Evolutionary conservation across 2,888 invertebrate genomes (phyloP), one percentile per base, ranked within the genome.

Genomic region (Phengaris arion): DNA sequence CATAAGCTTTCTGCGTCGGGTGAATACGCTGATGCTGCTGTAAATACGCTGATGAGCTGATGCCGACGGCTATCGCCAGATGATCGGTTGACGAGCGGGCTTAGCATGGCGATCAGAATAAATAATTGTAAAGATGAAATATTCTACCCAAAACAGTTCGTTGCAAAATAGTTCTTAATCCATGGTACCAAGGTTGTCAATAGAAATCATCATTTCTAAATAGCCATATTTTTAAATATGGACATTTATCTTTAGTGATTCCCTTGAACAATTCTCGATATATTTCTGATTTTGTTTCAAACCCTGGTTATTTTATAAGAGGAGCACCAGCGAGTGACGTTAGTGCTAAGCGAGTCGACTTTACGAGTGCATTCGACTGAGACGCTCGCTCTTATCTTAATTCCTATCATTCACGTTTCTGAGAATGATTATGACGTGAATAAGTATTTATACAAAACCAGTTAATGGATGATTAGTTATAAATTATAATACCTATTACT

Each of bases 401-500:
- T 35, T 64, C 64, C 35, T 64, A 64, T 64, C 64, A 64, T 59
- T 59, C 15, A 9, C 35, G 64, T 64, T 64, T 64, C 64, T 64
- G 35, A 45, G 64, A 64, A 59, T 2, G 22, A 59, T 64, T 45
- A 12, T 64, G 35, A 64, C 35, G 6, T 35, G 35, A 64, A 64
- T 12, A 64, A 64, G 35, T 45, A 22, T 9, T 5, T 64, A 35
- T 13, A 13, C 2, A 35, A 13, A 64, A 64, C 64, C 64, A 12
- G 64, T 64, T 64, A 35, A 12, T 10, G 6, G 64, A 64, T 64
- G 64, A 64, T 64, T 64, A 35, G 64, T 12, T 64, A 45, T 64
- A 64, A 64, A 35, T 15, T 10, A 22, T 22, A 35, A 4, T 35
- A 22, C 22, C 35, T 35, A 35, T 35, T 35, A 35, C 22, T 22